These are phyloP conservation scores for Cyclargus thomasi DNA, from an alignment of 1,140 invertebrate genomes.

Conservation along the genomic window DNA sequence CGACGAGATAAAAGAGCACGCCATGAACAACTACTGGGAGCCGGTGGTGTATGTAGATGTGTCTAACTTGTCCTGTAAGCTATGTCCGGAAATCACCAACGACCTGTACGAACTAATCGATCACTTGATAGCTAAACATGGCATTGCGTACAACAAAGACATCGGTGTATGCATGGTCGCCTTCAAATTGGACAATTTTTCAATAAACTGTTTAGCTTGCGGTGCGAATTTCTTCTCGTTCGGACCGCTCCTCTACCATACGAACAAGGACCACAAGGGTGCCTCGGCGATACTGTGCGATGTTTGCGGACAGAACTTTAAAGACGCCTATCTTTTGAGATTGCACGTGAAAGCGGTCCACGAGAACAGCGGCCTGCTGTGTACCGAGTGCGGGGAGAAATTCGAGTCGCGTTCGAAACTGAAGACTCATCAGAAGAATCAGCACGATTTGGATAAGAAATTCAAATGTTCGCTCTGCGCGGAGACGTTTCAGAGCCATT, in stretches of 20 bases:
- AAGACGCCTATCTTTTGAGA: constrained; percentile 42
- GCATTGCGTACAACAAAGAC: constrained; percentile 51
- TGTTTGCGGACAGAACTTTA: constrained; percentile 60
- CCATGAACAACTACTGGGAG: constrained; percentile 64
- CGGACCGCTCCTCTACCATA: constrained; percentile 57
- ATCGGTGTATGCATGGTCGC: constrained; percentile 55
- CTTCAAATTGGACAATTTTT: constrained; percentile 53
- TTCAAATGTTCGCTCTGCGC: constrained; percentile 55
- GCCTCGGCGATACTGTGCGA: constrained; percentile 57
- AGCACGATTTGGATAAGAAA: constrained; percentile 53
- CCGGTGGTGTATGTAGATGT: constrained; percentile 58
- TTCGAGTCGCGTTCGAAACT: constrained; percentile 53
- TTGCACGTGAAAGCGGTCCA: constrained; percentile 54
- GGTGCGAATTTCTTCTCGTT: constrained; percentile 55
- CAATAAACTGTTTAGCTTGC: constrained; percentile 49
- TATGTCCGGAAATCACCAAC: constrained; percentile 41
- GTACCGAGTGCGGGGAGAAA: constrained; percentile 56
- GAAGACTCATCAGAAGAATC: constrained; percentile 58
- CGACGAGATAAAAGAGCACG: constrained; percentile 47
- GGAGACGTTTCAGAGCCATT: constrained; percentile 51
- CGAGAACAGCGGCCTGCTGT: constrained; percentile 47
- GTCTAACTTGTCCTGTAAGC: constrained; percentile 49
- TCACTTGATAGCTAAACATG: constrained; percentile 51
- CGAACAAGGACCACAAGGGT: constrained; percentile 62
- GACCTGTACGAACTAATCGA: constrained; percentile 59